Evolutionary conservation across 1,140 invertebrate species (phyloP).

Genomic region (Octopus sinensis): DNA sequence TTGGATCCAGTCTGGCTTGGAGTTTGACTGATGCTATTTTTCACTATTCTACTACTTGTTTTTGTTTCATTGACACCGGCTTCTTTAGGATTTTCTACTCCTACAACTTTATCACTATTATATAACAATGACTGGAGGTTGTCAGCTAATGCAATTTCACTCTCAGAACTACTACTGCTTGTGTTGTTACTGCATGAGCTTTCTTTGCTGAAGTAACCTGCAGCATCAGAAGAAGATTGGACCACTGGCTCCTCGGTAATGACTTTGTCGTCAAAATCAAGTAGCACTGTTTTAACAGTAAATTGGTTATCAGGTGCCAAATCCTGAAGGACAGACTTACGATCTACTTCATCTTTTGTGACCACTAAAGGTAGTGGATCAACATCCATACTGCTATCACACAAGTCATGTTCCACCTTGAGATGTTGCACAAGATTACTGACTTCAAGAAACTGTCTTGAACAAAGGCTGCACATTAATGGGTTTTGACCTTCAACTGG

Average conservation of each 20-base stretch:
- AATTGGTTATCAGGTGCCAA: neutral
- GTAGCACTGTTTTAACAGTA: neutral
- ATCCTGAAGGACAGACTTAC: neutral
- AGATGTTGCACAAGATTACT: neutral
- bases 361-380: neutral
- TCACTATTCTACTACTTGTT: too few species aligned
- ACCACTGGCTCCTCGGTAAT: neutral
- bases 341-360: neutral
- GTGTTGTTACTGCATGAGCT: neutral
- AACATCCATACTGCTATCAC: neutral
- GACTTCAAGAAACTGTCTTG: neutral
- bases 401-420: neutral
- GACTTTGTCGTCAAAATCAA: neutral
- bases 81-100: too few species aligned
- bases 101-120: neutral
- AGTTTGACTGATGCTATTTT: neutral
- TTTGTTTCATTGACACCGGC: too few species aligned
- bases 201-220: neutral
- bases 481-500: neutral
- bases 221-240: neutral
- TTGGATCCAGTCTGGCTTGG: neutral
- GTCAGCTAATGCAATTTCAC: neutral
- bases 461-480: constrained; percentile 3
- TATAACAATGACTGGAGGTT: neutral
- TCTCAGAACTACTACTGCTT: neutral